phyloP scores from a whole-genome alignment of 2,888 invertebrate species.

The Synanthedon vespiformis region DNA sequence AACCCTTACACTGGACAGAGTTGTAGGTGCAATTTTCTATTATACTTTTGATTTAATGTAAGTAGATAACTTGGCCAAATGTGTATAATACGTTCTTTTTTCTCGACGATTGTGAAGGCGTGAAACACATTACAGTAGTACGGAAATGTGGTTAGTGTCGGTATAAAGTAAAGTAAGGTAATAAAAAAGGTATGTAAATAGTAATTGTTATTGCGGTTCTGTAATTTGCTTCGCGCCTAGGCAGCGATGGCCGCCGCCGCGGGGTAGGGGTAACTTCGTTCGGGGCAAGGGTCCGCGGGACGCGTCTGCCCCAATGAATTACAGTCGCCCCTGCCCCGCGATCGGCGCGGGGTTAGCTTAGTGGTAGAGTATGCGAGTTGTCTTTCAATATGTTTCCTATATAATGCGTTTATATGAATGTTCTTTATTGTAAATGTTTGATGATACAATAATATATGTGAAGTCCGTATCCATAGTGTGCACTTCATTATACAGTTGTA shows the following conservation, averaged over 20 bases:
- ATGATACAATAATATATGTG: slow-evolving; percentile 42
- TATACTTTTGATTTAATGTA: not conserved
- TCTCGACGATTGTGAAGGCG: slow-evolving; percentile 25
- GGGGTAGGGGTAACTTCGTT: not conserved
- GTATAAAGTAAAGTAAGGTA: slow-evolving; percentile 9
- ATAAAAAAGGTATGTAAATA: slow-evolving; percentile 28
- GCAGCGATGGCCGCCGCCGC: not conserved
- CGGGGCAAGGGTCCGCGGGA: not conserved
- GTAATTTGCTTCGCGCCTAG: slow-evolving; percentile 63
- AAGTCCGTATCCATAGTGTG: slow-evolving; percentile 53
- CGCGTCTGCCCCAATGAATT: no score
- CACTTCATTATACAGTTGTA: slow-evolving; percentile 65
- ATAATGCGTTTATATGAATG: slow-evolving; percentile 66
- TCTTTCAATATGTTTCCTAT: slow-evolving; percentile 64
- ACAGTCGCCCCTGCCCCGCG: slow-evolving; percentile 2
- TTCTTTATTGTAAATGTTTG: slow-evolving; percentile 69
- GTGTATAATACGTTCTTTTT: not conserved
- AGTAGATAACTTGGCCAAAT: not conserved
- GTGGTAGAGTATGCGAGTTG: slow-evolving; percentile 40
- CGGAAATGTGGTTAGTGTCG: slow-evolving; percentile 8
- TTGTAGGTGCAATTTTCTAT: slow-evolving; percentile 1
- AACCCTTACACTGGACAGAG: not conserved
- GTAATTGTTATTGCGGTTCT: slow-evolving; percentile 27
- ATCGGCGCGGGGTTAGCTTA: slow-evolving; percentile 12
- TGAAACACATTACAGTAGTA: slow-evolving; percentile 58